Evolutionary conservation across 2,113 vertebrate species (phyloP).

Genomic region (Rattus rattus): DNA sequence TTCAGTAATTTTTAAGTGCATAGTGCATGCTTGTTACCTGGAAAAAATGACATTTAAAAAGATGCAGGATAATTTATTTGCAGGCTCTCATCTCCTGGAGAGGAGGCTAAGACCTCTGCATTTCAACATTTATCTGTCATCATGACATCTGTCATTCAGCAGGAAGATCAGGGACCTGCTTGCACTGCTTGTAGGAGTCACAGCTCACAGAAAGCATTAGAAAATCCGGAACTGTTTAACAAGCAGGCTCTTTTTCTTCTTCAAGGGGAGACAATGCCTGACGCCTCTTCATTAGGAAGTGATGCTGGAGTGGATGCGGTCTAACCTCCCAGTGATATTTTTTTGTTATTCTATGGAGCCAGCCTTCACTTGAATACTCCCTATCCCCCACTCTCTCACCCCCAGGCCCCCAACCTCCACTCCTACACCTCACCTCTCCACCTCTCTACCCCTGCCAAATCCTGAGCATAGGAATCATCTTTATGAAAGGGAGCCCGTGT

Average conservation of each 20-base stretch:
- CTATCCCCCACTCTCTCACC: rapidly evolving
- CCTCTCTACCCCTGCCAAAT: neutral
- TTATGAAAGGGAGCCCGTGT: neutral
- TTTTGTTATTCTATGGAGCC: neutral
- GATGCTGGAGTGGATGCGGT: neutral
- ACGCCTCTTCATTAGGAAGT: neutral
- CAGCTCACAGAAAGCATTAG: neutral
- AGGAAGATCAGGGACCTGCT: neutral
- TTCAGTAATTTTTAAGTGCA: conserved; percentile 33
- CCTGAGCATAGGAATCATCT: neutral
- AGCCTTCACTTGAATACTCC: neutral
- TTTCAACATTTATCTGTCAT: neutral
- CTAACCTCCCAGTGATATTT: neutral
- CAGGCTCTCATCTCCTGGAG: neutral
- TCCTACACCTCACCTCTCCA: too few species aligned
- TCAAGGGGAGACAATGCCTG: neutral
- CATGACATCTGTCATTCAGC: neutral
- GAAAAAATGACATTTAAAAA: conserved; percentile 53
- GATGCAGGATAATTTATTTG: conserved; percentile 8
- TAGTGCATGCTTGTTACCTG: conserved; percentile 27
- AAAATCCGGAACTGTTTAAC: neutral
- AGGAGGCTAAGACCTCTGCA: neutral
- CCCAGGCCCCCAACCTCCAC: too few species aligned
- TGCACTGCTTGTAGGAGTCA: neutral
- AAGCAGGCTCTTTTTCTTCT: neutral